Evolutionary conservation across 1,140 invertebrate genomes (phyloP), one percentile per base, ranked within the genome.

Genomic region (Neodiprion lecontei): DNA sequence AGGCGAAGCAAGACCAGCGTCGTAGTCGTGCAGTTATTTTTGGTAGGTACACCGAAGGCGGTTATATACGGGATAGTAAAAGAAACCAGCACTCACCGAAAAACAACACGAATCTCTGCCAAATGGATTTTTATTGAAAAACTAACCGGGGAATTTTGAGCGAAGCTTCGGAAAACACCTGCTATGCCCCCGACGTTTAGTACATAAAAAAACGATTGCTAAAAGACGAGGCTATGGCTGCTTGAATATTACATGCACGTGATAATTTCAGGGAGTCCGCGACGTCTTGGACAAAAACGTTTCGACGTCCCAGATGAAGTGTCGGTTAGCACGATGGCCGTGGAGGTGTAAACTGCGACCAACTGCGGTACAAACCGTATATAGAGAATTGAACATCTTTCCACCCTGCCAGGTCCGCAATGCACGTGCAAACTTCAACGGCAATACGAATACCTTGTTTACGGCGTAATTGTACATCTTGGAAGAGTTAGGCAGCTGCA

Each of bases 1-100:
- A 74, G 17, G 65, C 74, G 77, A 72, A 77, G 78, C 76, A 78
- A 81, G 67, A 67, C 61, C 48, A 61, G 23, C 67, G 23, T 17
- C 72, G 61, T 73, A 73, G 72, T 73, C 67, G 49, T 23, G 9
- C 14, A 48, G 72, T 67, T 73, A 73, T 73, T 73, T 73, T 73
- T 67, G 72, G 72, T 17, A 61, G 53, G 53, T 61, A 61, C n/a
- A 61, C 53, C 53, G 53, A 61, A 61, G 53, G 53, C 11, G 53
- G 53, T 61, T 61, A 14, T 61, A 61, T 61, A 61, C 53, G n/a
- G 53, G 53, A 12, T 61, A 61, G 53, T 61, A 61, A 61, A 61
- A 40, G 5, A 61, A 61, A 61, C 53, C 53, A 61, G n/a, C 53
- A 61, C 53, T 61, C 53, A 61, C n/a, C 53, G 11, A 61, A 61